phyloP scores from a whole-genome alignment of 2,113 vertebrate species.

The Rattus rattus region DNA sequence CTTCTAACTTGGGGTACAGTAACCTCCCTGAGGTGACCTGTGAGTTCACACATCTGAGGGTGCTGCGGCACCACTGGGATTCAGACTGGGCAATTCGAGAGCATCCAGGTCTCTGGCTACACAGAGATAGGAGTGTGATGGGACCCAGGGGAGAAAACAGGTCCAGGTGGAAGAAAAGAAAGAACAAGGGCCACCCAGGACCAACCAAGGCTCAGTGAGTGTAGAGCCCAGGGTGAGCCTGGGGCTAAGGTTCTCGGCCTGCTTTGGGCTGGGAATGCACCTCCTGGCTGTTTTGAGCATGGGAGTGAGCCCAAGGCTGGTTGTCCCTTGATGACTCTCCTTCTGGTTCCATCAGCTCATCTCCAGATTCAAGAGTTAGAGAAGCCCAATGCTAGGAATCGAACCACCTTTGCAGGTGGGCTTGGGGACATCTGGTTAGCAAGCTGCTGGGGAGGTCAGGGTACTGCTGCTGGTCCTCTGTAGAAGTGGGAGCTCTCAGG shows the following conservation, averaged over 20 bases:
- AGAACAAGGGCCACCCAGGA: not conserved
- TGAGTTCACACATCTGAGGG: accelerated
- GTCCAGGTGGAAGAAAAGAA: not conserved
- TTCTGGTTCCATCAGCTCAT: constrained; percentile 30
- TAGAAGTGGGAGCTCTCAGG: not conserved
- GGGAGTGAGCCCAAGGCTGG: constrained; percentile 20
- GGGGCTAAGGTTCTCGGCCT: not conserved
- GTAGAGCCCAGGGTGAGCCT: too few species aligned
- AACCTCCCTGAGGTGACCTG: too few species aligned
- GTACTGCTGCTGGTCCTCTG: too few species aligned
- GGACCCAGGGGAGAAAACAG: not conserved
- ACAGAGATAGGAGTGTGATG: not conserved
- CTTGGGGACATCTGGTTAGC: not conserved
- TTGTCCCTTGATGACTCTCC: not conserved
- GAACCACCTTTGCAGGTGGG: not conserved
- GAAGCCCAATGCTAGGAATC: not conserved
- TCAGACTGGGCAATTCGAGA: accelerated
- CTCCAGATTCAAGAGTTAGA: constrained; percentile 59
- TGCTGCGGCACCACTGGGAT: accelerated
- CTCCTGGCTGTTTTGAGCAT: not conserved
- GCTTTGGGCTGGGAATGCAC: not conserved
- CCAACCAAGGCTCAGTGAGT: not conserved
- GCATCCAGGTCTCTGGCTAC: accelerated
- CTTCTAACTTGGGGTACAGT: too few species aligned
- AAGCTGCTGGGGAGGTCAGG: not conserved